Evolutionary conservation across 2,888 invertebrate species (phyloP).

Genomic region (Epinotia ramella): DNA sequence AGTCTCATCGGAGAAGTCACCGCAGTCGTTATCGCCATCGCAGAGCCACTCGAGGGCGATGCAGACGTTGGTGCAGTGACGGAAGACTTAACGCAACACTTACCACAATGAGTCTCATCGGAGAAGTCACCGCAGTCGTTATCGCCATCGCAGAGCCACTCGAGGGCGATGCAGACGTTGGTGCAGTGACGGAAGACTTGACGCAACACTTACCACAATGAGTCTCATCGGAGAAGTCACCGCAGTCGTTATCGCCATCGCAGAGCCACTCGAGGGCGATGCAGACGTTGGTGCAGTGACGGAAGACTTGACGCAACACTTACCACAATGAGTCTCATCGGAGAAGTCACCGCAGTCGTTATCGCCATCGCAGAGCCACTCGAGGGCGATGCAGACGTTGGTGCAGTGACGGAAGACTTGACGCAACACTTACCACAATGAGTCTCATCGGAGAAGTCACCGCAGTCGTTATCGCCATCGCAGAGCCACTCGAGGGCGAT

Average conservation of each 20-base stretch:
- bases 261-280: constrained; percentile 91
- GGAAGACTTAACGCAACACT: constrained; percentile 69
- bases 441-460: constrained; percentile 92
- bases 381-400: constrained; percentile 89
- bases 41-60: constrained; percentile 91
- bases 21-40: constrained; percentile 93
- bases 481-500: constrained; percentile 91
- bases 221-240: constrained; percentile 92
- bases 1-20: constrained; percentile 92
- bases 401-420: constrained; percentile 88
- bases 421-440: constrained; percentile 86
- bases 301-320: constrained; percentile 70
- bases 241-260: constrained; percentile 93
- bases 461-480: constrained; percentile 93
- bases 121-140: constrained; percentile 93
- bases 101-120: constrained; percentile 92
- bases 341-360: constrained; percentile 93
- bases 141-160: constrained; percentile 92
- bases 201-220: constrained; percentile 86
- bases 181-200: constrained; percentile 88
- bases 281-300: constrained; percentile 90
- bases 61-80: constrained; percentile 90
- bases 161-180: constrained; percentile 89
- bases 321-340: constrained; percentile 92
- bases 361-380: constrained; percentile 92